A percentile compares a stretch with the other conserved stretches of the same genome.
Evolutionary conservation across 2,888 invertebrate genomes (phyloP).

Genomic region (Molanna angustata): DNA sequence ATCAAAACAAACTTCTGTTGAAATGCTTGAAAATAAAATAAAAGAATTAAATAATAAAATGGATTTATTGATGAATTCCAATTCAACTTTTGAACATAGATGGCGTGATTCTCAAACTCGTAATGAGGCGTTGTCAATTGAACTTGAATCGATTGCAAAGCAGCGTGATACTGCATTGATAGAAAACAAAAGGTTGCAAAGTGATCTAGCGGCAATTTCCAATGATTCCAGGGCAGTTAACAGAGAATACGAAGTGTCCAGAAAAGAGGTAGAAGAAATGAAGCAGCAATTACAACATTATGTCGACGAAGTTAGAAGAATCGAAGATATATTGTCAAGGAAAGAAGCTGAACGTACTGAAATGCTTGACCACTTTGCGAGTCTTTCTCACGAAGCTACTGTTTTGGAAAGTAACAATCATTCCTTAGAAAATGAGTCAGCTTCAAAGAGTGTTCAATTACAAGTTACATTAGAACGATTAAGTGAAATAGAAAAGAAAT

Average conservation of each 20-base stretch:
- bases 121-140: conserved; percentile 56
- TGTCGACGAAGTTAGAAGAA: conserved; percentile 75
- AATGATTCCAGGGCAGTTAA: conserved; percentile 60
- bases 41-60: conserved; percentile 58
- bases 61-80: conserved; percentile 44
- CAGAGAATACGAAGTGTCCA: conserved; percentile 66
- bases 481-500: conserved; percentile 61
- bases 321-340: conserved; percentile 71
- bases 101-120: conserved; percentile 53
- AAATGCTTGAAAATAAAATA: conserved; percentile 54
- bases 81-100: conserved; percentile 51
- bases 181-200: conserved; percentile 72
- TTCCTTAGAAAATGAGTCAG: conserved; percentile 73
- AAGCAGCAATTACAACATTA: conserved; percentile 78
- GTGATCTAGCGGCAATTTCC: conserved; percentile 65
- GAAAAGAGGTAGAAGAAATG: conserved; percentile 68
- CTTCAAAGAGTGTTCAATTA: conserved; percentile 61
- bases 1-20: conserved; percentile 56
- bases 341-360: conserved; percentile 78
- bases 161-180: conserved; percentile 59
- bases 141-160: conserved; percentile 55
- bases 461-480: conserved; percentile 53
- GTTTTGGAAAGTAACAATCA: conserved; percentile 76
- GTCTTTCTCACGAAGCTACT: conserved; percentile 73
- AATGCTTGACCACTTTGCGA: conserved; percentile 76